Conservation (phyloP, 2,113 vertebrate genomes). For the Nesoenas mayeri region DNA sequence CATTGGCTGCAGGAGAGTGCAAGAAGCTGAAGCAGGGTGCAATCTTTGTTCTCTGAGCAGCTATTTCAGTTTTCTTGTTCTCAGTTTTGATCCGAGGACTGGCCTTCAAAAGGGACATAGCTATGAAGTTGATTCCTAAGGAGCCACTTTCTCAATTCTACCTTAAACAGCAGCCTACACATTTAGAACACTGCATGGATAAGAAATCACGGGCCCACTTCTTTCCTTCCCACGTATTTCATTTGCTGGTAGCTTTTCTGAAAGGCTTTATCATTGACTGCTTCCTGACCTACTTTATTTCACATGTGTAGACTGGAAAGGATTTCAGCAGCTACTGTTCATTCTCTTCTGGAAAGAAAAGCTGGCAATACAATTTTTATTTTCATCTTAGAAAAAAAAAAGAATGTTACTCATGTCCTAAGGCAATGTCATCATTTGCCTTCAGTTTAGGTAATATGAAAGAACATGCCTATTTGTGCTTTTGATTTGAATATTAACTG, state of each 20-base stretch:
- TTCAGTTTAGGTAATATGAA: conserved; percentile 2
- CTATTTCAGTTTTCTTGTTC: neutral
- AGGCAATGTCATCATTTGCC: neutral
- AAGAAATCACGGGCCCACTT: conserved; percentile 3
- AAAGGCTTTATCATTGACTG: conserved; percentile 16
- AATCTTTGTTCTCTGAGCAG: neutral
- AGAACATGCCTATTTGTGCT: neutral
- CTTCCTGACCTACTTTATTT: conserved; percentile 42
- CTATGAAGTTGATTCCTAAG: neutral
- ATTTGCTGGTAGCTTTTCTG: conserved; percentile 19
- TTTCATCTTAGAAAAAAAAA: neutral
- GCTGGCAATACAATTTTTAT: neutral
- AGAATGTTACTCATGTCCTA: neutral
- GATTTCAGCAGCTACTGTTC: conserved; percentile 4
- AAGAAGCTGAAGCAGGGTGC: neutral
- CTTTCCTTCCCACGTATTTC: conserved; percentile 3
- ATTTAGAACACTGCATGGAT: neutral
- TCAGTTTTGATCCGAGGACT: neutral
- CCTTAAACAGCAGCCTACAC: conserved; percentile 4
- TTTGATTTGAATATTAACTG: neutral
- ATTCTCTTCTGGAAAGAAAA: neutral
- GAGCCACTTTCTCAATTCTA: neutral
- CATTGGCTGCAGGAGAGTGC: neutral
- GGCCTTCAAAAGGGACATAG: neutral
- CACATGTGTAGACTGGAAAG: neutral